Evolutionary conservation across 2,113 vertebrate species (phyloP).

Genomic region (Varanus komodoensis): DNA sequence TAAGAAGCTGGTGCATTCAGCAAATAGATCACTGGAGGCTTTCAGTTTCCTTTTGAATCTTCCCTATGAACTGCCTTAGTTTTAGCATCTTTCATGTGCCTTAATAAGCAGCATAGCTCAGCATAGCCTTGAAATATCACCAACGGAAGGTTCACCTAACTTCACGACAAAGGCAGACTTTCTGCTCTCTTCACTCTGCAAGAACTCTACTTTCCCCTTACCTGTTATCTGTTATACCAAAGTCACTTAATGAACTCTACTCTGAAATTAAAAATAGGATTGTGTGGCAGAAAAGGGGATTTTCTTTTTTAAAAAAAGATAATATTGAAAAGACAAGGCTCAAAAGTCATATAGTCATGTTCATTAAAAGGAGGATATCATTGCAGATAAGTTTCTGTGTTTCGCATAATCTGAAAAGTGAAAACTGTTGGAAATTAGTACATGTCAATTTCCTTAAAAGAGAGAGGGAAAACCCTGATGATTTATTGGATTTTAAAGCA

Average conservation of each 20-base stretch:
- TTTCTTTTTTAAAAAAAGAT: conserved; percentile 31
- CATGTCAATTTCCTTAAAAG: not conserved
- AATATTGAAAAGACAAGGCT: conserved; percentile 34
- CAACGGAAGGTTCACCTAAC: not conserved
- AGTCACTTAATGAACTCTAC: conserved; percentile 44
- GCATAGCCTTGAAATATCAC: conserved; percentile 11
- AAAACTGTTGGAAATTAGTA: conserved; percentile 53
- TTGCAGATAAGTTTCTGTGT: conserved; percentile 59
- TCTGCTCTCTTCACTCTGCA: not conserved
- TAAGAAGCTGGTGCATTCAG: not conserved
- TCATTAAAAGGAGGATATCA: conserved; percentile 24
- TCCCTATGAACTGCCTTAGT: conserved; percentile 2
- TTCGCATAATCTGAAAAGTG: conserved; percentile 59
- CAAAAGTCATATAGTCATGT: conserved; percentile 58
- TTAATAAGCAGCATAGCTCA: not conserved
- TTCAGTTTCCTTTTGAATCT: conserved; percentile 1
- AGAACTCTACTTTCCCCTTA: not conserved
- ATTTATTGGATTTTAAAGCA: not conserved
- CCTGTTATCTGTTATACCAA: not conserved
- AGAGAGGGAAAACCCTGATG: not conserved
- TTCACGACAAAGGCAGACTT: conserved; percentile 34
- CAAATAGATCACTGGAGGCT: not conserved
- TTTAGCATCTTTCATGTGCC: not conserved
- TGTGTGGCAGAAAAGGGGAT: conserved; percentile 47
- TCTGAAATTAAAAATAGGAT: conserved; percentile 44